phyloP scores from a whole-genome alignment of 2,113 vertebrate species.

The Pachypanchax playfairii region DNA sequence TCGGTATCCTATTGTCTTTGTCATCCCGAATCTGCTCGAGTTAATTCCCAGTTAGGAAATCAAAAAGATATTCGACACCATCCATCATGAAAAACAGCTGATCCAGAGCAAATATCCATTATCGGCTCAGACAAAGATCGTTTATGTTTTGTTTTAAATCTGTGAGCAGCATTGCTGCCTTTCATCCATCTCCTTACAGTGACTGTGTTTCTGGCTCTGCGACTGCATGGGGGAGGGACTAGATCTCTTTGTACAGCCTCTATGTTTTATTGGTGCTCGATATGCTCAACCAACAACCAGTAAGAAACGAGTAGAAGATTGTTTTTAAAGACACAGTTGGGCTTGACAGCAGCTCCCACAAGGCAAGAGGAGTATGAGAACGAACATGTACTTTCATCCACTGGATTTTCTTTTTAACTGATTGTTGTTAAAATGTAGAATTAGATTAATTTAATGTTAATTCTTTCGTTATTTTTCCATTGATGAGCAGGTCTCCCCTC shows the following conservation, averaged over 20 bases:
- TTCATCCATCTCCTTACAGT: conserved; percentile 42
- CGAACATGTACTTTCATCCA: too few relatives aligned
- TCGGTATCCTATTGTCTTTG: conserved; percentile 60
- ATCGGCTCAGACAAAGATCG: accelerated
- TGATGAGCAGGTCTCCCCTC: too few relatives aligned
- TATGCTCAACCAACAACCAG: conserved; percentile 64
- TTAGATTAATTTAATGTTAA: too few relatives aligned
- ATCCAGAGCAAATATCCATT: conserved; percentile 9
- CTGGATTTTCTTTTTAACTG: too few relatives aligned
- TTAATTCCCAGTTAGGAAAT: conserved; percentile 30
- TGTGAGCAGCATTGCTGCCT: conserved; percentile 5
- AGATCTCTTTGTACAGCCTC: conserved; percentile 77
- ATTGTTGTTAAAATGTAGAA: too few relatives aligned
- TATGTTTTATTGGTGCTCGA: conserved; percentile 74
- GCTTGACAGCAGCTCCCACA: too few relatives aligned
- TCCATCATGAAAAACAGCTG: conserved; percentile 16
- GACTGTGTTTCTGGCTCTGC: conserved; percentile 62
- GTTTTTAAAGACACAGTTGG: conserved; percentile 24
- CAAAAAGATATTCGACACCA: not conserved
- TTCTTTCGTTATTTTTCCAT: too few relatives aligned
- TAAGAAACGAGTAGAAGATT: conserved; percentile 19
- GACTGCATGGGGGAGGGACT: conserved; percentile 76
- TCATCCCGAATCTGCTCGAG: conserved; percentile 37
- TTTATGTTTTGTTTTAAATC: not conserved
- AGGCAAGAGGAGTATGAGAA: too few relatives aligned